These are phyloP conservation scores for Rhopalosiphum nymphaeae DNA, from an alignment of 2,888 invertebrate genomes.

Conservation along the genomic window DNA sequence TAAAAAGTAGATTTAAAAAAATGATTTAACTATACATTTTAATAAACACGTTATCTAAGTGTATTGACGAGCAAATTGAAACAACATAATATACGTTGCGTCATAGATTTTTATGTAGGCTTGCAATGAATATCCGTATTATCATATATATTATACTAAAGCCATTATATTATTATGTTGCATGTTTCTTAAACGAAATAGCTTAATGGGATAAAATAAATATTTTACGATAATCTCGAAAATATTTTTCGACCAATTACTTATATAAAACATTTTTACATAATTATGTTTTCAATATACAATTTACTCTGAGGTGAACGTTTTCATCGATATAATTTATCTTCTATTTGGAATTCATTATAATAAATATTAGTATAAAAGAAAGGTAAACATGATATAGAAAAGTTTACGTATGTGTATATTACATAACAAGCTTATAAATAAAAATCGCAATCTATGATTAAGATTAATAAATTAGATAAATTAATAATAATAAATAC, in stretches of 20 bases:
- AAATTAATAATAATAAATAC: conserved; percentile 2
- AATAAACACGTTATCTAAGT: background rate
- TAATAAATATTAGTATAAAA: conserved; percentile 28
- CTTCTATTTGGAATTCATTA: background rate
- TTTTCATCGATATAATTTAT: background rate
- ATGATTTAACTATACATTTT: background rate
- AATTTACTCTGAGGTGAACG: conserved; percentile 27
- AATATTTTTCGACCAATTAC: conserved; percentile 57
- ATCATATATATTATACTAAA: conserved; percentile 22
- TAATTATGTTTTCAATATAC: conserved; percentile 9
- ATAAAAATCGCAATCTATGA: background rate
- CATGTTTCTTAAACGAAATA: conserved; percentile 48
- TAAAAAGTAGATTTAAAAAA: background rate
- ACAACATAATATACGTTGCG: background rate
- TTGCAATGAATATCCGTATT: conserved; percentile 12
- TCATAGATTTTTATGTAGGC: background rate
- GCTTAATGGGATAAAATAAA: conserved; percentile 34
- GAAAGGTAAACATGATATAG: background rate
- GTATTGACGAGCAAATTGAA: background rate
- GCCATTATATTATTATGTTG: background rate
- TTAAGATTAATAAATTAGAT: background rate
- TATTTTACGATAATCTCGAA: conserved; percentile 23
- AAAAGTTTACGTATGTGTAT: background rate
- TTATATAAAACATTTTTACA: conserved; percentile 29
- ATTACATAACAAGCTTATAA: background rate